Conservation (phyloP, 2,797 vertebrate species). For the Gambelia wislizenii region DNA sequence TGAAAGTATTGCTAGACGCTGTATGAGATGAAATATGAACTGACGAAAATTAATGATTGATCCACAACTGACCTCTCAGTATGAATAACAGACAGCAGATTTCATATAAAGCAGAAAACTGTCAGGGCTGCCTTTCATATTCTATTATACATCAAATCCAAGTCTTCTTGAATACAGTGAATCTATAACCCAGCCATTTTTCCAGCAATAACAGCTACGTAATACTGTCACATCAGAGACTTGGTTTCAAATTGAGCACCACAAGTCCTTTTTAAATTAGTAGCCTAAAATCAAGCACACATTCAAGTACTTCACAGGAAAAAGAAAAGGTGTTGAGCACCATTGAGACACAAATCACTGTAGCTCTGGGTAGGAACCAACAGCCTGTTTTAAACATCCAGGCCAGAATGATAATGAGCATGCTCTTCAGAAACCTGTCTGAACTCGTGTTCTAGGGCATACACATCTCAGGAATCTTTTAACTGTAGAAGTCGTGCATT, state of each 20-base stretch:
- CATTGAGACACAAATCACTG: neutral
- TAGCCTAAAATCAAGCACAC: slow-evolving; percentile 1
- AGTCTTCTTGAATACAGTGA: neutral
- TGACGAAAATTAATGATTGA: slow-evolving; percentile 50
- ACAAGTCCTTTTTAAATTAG: slow-evolving; percentile 4
- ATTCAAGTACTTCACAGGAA: neutral
- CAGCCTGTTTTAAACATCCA: neutral
- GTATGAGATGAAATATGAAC: slow-evolving; percentile 44
- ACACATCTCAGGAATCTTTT: no score
- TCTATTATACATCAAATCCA: slow-evolving; percentile 9
- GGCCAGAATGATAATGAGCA: neutral
- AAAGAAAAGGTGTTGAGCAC: neutral
- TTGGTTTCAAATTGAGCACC: neutral
- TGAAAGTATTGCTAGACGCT: slow-evolving; percentile 20
- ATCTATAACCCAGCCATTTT: slow-evolving; percentile 7
- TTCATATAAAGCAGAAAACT: slow-evolving; percentile 34
- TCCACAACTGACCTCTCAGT: slow-evolving; percentile 56
- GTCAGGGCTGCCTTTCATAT: slow-evolving; percentile 10
- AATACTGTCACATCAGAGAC: neutral
- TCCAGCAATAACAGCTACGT: slow-evolving; percentile 11
- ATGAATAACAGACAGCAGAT: slow-evolving; percentile 52
- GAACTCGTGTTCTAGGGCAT: no score
- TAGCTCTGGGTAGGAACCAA: neutral
- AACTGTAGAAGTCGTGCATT: no score
- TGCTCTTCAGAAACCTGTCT: neutral